Evolutionary conservation across 2,888 invertebrate genomes (phyloP), one percentile per base, ranked within the genome.

Genomic region (Ptilodon capucinus): DNA sequence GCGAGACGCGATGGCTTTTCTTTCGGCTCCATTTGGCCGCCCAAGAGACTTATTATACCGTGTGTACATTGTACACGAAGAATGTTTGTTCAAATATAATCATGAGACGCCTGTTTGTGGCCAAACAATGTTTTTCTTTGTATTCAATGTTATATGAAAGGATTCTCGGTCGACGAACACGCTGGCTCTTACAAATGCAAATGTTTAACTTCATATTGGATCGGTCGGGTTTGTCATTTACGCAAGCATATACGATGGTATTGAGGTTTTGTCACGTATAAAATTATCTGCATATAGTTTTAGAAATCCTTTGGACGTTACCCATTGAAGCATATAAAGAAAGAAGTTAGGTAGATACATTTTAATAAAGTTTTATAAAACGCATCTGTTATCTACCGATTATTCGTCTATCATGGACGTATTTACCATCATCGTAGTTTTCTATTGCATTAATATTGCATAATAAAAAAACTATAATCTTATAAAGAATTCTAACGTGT

Each of bases 31-130:
- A 87, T 88, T 86, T 82, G 80, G 65, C 76, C 78, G 78, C 89
- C 86, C 89, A 56, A 79, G 88, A 88, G 90, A 86, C 90, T 83
- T 90, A 88, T 90, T 89, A 90, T 79, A 76, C 81, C 86, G 81
- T 89, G 83, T 85, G 85, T 88, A 89, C 86, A 84, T 77, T 79
- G 79, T 77, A 80, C 75, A 76, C 76, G 72, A 74, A 74, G 77
- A 85, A 89, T 89, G 89, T 88, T 81, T 87, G 86, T 81, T 73
- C 90, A 90, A 91, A 91, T 87, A 90, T 91, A 90, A 90, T 90
- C 90, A 88, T 76, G 64, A 84, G 84, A 81, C 76, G 76, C 71
- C 76, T 76, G 81, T 80, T 60, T 66, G 48, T 64, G 61, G 57
- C 81, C 85, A 86, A 89, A 86, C 84, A 86, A 77, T 79, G 78